Evolutionary conservation across 2,113 vertebrate genomes (phyloP).

Genomic region (Salvelinus alpinus): DNA sequence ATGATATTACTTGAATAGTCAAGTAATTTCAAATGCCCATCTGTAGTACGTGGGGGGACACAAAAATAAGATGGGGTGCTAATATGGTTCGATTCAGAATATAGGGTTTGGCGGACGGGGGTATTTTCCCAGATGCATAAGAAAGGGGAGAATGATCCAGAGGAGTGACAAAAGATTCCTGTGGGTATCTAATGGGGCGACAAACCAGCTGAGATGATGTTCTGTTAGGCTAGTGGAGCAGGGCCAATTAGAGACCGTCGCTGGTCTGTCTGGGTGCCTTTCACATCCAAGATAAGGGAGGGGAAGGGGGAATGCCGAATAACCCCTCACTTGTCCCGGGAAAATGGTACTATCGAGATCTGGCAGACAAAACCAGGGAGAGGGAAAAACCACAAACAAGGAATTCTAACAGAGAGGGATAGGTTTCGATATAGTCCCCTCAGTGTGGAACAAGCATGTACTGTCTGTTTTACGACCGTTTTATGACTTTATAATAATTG

Average conservation of each 20-base stretch:
- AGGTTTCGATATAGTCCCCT: slow-evolving; percentile 32
- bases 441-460: slow-evolving; percentile 32
- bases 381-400: neutral
- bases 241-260: slow-evolving; percentile 12
- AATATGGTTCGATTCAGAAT: too few species aligned
- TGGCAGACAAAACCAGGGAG: slow-evolving; percentile 51
- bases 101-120: too few species aligned
- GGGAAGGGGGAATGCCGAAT: slow-evolving; percentile 39
- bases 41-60: too few species aligned
- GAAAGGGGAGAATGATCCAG: too few species aligned
- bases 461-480: slow-evolving; percentile 11
- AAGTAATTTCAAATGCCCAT: too few species aligned
- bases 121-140: too few species aligned
- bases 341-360: slow-evolving; percentile 49
- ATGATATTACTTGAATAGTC: too few species aligned
- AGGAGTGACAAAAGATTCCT: too few species aligned
- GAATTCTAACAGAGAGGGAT: slow-evolving; percentile 12
- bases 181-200: neutral
- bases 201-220: neutral
- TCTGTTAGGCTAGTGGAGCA: neutral
- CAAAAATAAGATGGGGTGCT: too few species aligned
- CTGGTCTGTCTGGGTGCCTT: slow-evolving; percentile 18
- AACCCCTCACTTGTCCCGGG: slow-evolving; percentile 46
- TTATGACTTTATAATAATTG: too few species aligned
- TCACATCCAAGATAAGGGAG: slow-evolving; percentile 10